These are phyloP conservation scores for Grus americana DNA, from an alignment of 2,113 vertebrate species.

Conservation along the genomic window DNA sequence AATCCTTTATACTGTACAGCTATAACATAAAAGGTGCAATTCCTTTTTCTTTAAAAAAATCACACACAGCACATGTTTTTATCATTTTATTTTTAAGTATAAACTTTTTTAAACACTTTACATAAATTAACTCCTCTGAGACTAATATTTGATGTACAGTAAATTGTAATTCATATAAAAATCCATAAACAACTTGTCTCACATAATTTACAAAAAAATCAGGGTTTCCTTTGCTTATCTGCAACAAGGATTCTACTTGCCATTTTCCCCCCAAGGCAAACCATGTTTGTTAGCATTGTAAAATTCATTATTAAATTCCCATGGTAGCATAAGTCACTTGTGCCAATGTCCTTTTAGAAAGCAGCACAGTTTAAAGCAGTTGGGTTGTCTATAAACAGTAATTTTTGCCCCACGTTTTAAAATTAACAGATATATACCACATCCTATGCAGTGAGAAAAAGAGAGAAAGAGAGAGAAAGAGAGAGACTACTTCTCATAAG, in stretches of 20 bases:
- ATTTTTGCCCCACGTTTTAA: slow-evolving; percentile 80
- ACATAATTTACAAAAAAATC: slow-evolving; percentile 97
- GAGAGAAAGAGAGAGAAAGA: slow-evolving; percentile 57
- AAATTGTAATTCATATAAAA: slow-evolving; percentile 96
- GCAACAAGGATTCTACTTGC: slow-evolving; percentile 85
- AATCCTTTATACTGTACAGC: slow-evolving; percentile 84
- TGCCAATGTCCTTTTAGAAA: slow-evolving; percentile 85
- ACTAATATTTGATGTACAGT: slow-evolving; percentile 99
- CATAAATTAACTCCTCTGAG: slow-evolving; percentile 99
- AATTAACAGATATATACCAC: slow-evolving; percentile 82
- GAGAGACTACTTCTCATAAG: slow-evolving; percentile 82
- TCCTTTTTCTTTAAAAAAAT: slow-evolving; percentile 79
- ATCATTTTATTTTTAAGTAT: slow-evolving; percentile 96
- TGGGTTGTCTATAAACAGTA: slow-evolving; percentile 82
- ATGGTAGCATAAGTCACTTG: slow-evolving; percentile 82
- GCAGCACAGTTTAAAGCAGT: slow-evolving; percentile 82
- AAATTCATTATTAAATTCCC: slow-evolving; percentile 83
- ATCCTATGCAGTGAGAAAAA: slow-evolving; percentile 84
- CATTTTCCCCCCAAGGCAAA: slow-evolving; percentile 76
- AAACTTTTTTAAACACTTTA: slow-evolving; percentile 98
- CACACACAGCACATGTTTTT: slow-evolving; percentile 86
- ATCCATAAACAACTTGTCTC: slow-evolving; percentile 93
- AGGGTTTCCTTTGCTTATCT: slow-evolving; percentile 88
- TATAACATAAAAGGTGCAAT: slow-evolving; percentile 86
- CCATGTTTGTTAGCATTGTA: slow-evolving; percentile 73